Conservation (phyloP, 2,888 invertebrate species). For the Nomada hirtipes region DNA sequence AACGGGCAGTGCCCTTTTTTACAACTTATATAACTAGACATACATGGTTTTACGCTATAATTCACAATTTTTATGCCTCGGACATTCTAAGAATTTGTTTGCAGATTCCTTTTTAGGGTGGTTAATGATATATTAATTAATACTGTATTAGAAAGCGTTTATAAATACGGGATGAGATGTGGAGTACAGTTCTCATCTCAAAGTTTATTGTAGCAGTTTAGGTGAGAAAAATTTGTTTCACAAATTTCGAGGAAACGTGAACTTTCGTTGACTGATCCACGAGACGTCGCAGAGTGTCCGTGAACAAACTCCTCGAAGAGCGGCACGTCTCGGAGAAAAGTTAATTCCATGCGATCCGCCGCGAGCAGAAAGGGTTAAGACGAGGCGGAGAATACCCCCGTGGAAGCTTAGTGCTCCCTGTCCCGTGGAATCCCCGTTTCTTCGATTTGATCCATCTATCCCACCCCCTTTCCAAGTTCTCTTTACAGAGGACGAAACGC, state of each 20-base stretch:
- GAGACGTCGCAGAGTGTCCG: not conserved
- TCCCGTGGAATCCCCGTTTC: slow-evolving; percentile 71
- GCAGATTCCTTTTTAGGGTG: too few species aligned
- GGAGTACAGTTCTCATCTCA: too few species aligned
- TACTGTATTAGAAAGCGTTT: too few species aligned
- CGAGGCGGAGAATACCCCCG: slow-evolving; percentile 58
- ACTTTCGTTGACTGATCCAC: not conserved
- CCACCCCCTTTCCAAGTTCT: slow-evolving; percentile 46
- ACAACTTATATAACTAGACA: too few species aligned
- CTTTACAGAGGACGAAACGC: slow-evolving; percentile 50
- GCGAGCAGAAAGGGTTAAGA: slow-evolving; percentile 77
- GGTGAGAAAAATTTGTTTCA: not conserved
- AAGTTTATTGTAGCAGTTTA: too few species aligned
- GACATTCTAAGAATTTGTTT: too few species aligned
- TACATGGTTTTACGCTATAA: too few species aligned
- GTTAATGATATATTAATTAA: too few species aligned
- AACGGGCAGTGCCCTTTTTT: too few species aligned
- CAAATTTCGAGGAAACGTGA: not conserved
- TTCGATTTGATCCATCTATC: slow-evolving; percentile 68
- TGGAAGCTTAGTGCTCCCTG: slow-evolving; percentile 67
- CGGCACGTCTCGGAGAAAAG: slow-evolving; percentile 49
- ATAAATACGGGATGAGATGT: too few species aligned
- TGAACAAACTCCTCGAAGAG: slow-evolving; percentile 26
- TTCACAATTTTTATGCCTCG: too few species aligned
- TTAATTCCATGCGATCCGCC: slow-evolving; percentile 74